Conservation (phyloP, 2,888 invertebrate species). For the Drosophila lutescens region DNA sequence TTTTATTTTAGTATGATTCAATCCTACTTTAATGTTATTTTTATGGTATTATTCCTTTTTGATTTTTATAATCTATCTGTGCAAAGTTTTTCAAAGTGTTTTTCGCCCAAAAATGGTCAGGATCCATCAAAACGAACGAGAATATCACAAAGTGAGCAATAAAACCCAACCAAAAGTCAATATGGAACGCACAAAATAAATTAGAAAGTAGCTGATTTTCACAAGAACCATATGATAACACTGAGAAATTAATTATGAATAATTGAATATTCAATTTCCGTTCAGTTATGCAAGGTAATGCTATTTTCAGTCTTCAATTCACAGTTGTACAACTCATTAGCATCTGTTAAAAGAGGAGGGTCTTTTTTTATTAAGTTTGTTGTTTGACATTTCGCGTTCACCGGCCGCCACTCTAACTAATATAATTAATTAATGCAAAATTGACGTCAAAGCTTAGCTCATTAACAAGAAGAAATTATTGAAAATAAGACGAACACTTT, state of each 20-base stretch:
- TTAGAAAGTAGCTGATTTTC: constrained; percentile 22
- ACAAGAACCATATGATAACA: not conserved
- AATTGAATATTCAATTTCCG: constrained; percentile 17
- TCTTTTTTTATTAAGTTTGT: constrained; percentile 35
- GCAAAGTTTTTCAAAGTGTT: constrained; percentile 1
- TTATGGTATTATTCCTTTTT: not conserved
- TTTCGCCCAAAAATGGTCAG: not conserved
- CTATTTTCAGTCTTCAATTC: constrained; percentile 6
- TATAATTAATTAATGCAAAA: constrained; percentile 32
- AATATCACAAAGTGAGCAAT: not conserved
- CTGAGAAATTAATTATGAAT: constrained; percentile 18
- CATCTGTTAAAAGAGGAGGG: constrained; percentile 23
- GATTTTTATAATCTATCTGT: not conserved
- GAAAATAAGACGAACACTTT: not conserved
- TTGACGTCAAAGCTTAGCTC: constrained; percentile 31
- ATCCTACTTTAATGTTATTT: not conserved
- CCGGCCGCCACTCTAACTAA: constrained; percentile 18
- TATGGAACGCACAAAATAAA: constrained; percentile 18
- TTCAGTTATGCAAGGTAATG: constrained; percentile 13
- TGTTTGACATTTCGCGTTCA: constrained; percentile 48
- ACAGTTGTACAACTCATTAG: constrained; percentile 16
- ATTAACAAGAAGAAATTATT: constrained; percentile 12
- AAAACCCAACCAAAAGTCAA: not conserved
- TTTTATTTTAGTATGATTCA: not conserved
- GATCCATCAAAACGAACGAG: not conserved